Base-by-base conservation (phyloP, 2,888 invertebrate genomes). In the Drosophila robusta region DNA sequence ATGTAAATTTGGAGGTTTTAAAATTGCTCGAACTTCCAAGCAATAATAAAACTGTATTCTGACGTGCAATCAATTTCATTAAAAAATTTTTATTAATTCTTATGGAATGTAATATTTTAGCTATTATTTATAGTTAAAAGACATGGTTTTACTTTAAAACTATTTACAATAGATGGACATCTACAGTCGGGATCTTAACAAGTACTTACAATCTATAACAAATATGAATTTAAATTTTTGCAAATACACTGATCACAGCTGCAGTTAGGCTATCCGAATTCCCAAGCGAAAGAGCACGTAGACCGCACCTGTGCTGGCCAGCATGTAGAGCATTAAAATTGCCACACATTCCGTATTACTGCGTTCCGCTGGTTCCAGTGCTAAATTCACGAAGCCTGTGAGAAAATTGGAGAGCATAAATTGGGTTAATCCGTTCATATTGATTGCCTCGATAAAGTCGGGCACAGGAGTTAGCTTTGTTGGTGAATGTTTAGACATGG, bases 391-490 rank as follows among this genome's bases (percentile, higher is more conserved):
- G 3, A 94, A 88, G 9, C 98, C 98, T 0, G 98, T 99, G 14
- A 96, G 90, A 32, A 98, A 75, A 93, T 99, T 99, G 1, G 96
- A 95, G 12, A 96, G 74, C 55, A 99, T 92, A 91, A 99, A 99
- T 91, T 96, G 97, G n/a, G 94, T 90, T 32, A 98, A 92, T 1
- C 97, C 97, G 93, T 97, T 97, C 71, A 94, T 95, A 92, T 97
- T 97, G 29, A 98, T 93, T 16, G 95, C 94, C 76, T 95, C 94
- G 54, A 96, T 93, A 69, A 96, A 93, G 3, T 18, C 64, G 9
- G 80, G 78, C 42, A 81, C 32, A 0, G 45, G 32, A 4, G 41
- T 14, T 8, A 18, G 29, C 14, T 44, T 38, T 24, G n/a, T 86
- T n/a, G 93, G 22, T 12, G 6, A 7, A 7, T 14, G 18, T 18